Conservation (phyloP, 2,797 vertebrate genomes). For the Amblyraja radiata region DNA sequence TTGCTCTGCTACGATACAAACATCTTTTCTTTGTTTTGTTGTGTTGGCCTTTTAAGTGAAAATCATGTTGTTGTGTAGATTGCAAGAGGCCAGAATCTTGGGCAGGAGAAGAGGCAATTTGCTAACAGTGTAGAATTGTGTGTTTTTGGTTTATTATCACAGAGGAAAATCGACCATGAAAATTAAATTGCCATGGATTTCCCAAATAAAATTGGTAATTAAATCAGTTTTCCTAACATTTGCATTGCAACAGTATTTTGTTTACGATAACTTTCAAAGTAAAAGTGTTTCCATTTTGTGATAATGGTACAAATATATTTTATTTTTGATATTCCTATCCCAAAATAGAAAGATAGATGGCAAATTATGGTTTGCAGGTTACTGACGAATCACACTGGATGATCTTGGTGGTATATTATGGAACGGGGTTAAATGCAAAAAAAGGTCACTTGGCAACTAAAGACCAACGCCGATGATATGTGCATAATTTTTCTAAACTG, state of each 20-base stretch:
- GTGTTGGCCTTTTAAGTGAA: not conserved
- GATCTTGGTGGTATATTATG: not conserved
- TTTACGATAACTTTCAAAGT: not conserved
- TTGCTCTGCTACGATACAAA: no score
- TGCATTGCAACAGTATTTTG: not conserved
- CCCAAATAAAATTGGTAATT: not conserved
- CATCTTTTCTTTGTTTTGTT: no score
- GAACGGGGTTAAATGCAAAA: not conserved
- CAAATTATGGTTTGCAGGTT: not conserved
- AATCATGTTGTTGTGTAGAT: no score
- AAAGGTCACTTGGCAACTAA: not conserved
- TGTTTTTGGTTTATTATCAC: not conserved
- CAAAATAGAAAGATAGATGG: not conserved
- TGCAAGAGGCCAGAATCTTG: not conserved
- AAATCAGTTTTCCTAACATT: not conserved
- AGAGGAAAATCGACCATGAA: not conserved
- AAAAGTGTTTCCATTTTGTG: not conserved
- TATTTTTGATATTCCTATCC: not conserved
- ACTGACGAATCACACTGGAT: not conserved
- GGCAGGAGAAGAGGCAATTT: not conserved
- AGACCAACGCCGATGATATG: not conserved
- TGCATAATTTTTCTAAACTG: no score
- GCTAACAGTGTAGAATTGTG: not conserved
- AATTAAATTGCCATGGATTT: not conserved
- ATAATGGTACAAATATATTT: not conserved